A percentile compares a stretch with the other conserved stretches of the same genome.
Conservation (phyloP, 1,140 invertebrate species). For the Caerostris darwini region DNA sequence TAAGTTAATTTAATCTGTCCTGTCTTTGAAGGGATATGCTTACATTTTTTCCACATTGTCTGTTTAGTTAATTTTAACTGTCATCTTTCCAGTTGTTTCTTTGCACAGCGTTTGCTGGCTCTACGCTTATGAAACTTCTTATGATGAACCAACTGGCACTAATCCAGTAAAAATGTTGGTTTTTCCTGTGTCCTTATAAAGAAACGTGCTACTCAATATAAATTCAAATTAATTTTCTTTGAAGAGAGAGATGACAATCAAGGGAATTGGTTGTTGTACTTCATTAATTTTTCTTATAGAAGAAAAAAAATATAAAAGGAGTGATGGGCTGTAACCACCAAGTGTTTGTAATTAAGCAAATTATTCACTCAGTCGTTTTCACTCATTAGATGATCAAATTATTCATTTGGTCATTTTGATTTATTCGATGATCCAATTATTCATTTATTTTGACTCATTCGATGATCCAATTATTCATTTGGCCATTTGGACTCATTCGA, state of each 20-base stretch:
- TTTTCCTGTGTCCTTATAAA: neutral
- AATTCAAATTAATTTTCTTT: conserved; percentile 18
- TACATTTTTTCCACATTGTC: too few species aligned
- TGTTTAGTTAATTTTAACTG: too few species aligned
- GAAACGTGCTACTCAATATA: neutral
- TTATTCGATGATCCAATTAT: too few species aligned
- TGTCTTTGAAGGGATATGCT: too few species aligned
- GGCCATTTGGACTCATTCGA: too few species aligned
- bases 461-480: too few species aligned
- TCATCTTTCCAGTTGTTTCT: neutral
- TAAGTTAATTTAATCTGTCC: too few species aligned
- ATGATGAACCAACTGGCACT: neutral
- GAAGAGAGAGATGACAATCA: neutral
- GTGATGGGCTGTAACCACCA: neutral
- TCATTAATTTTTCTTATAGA: conserved; percentile 33
- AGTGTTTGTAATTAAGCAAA: conserved; percentile 25
- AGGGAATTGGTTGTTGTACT: conserved; percentile 35
- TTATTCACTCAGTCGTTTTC: too few species aligned
- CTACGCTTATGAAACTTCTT: neutral
- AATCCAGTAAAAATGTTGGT: neutral
- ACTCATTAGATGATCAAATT: too few species aligned
- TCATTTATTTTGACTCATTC: too few species aligned
- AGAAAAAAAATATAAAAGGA: neutral
- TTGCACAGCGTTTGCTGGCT: neutral
- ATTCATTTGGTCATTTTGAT: too few species aligned